Base-by-base conservation (phyloP, 1,140 invertebrate species). In the Amphibalanus amphitrite region DNA sequence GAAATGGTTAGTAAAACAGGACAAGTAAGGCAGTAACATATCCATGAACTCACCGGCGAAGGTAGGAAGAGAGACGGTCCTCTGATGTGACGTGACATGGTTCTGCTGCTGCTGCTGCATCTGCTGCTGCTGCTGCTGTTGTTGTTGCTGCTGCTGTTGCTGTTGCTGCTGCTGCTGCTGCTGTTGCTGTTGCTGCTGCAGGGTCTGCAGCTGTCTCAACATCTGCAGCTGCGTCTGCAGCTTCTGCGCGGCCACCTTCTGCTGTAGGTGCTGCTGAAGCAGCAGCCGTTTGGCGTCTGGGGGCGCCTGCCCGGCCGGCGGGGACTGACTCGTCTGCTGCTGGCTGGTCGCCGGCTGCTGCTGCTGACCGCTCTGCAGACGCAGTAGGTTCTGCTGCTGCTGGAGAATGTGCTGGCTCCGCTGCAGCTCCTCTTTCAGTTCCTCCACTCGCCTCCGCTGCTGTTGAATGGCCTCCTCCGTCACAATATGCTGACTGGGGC, bases 391-490 rank as follows among this genome's bases (percentile, higher is more conserved):
- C 73, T 76, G 74, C 72, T 75, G 72, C 28, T 74, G 73, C 72
- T 76, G 75, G 69, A 76, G 71, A 23, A 73, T 70, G 38, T 75
- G 73, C 67, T 74, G 73, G 8, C 73, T 74, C 23, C 74, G 77
- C 47, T 82, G 77, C 47, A 97, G 78, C 75, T 95, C 90, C 6
- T 89, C 81, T 78, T 95, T 89, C 40, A 97, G 81, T 75, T 94
- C 90, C 76, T 92, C 88, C 69, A 97, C 97, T 77, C 89, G 87
- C 69, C 89, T 86, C 74, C 92, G 88, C 77, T 95, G 92, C 75
- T 92, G 88, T 70, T 87, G 85, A 33, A 95, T 88, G 65, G 90
- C 86, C 72, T 92, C 90, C 74, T 90, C 88, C 69, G 81, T 81
- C 47, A 75, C 69, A 23, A 71, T 4, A 17, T 70, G 30, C 69